phyloP scores from a whole-genome alignment of 2,113 vertebrate species.

The Tupaia tana region DNA sequence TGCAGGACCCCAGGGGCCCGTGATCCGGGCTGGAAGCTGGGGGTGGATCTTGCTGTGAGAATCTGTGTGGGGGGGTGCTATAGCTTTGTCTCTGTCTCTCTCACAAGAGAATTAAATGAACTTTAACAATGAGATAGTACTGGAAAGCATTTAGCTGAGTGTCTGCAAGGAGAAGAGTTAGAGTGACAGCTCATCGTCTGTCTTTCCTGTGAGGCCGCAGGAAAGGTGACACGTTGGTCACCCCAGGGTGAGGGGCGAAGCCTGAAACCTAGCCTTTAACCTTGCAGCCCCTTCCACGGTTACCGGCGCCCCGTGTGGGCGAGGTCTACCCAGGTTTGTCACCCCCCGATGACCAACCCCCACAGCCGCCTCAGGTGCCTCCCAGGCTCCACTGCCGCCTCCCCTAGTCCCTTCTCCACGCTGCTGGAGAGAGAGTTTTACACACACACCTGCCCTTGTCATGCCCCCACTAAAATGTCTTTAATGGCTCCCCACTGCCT shows the following conservation, averaged over 20 bases:
- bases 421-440: slow-evolving; percentile 44
- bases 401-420: not conserved
- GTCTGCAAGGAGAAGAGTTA: not conserved
- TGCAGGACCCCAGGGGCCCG: too few relatives aligned
- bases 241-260: not conserved
- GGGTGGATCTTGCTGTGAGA: too few relatives aligned
- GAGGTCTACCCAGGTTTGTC: not conserved
- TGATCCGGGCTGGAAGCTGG: too few relatives aligned
- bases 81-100: too few relatives aligned
- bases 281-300: not conserved
- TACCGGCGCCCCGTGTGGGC: not conserved
- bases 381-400: not conserved
- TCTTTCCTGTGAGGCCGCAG: not conserved
- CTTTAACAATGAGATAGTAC: not conserved
- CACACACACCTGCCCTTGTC: slow-evolving; percentile 66
- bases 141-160: not conserved
- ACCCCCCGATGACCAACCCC: not conserved
- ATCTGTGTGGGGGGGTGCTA: too few relatives aligned
- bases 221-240: not conserved
- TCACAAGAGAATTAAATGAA: too few relatives aligned
- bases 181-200: not conserved
- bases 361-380: rapidly evolving
- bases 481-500: slow-evolving; percentile 70
- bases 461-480: slow-evolving; percentile 66
- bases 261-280: not conserved